Evolutionary conservation across 2,797 vertebrate genomes (phyloP), one percentile per base, ranked within the genome.

Genomic region (Pipistrellus kuhlii): DNA sequence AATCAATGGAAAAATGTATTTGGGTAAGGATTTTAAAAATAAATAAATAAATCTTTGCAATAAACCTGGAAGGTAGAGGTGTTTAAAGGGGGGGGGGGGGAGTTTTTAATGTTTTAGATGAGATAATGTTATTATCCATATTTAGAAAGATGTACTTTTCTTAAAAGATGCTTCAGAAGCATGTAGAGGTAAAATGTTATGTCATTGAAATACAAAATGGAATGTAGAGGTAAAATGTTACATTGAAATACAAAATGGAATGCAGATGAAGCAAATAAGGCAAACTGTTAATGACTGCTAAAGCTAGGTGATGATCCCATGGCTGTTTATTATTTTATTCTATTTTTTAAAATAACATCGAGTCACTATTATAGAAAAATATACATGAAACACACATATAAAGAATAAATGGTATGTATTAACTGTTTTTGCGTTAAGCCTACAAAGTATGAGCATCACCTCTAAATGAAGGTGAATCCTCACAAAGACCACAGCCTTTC

Each of bases 181-280:
- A 71, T 27, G 75, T 46, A 78, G 51, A 18, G 35, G 25, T 59
- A 2, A 90, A 48, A 32, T 73, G 38, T n/a, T 32, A 83, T 32
- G 6, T 81, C 59, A 75, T 59, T 59, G 30, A 93, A 93, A 95
- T 84, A 62, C 30, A 71, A 81, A 75, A 14, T 38, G 73, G 68
- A 48, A 71, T 73, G 30, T 23, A 85, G 48, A 69, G n/a, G n/a
- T 75, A 44, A 64, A 62, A 83, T 35, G n/a, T 66, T 57, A 51
- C 72, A 75, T 59, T 59, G 30, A 93, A 93, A 95, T 84, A 62
- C 30, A 71, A 81, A 75, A 14, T 38, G 73, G 68, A 48, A 71
- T 73, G 30, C 27, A 85, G 48, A 69, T 17, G 21, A 91, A 69
- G 12, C 32, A 38, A 86, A 76, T 44, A 46, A 2, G 15, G 68